A percentile compares a stretch with the other conserved stretches of the same genome.
phyloP scores from a whole-genome alignment of 2,797 vertebrate species.

The Limnodromus scolopaceus region DNA sequence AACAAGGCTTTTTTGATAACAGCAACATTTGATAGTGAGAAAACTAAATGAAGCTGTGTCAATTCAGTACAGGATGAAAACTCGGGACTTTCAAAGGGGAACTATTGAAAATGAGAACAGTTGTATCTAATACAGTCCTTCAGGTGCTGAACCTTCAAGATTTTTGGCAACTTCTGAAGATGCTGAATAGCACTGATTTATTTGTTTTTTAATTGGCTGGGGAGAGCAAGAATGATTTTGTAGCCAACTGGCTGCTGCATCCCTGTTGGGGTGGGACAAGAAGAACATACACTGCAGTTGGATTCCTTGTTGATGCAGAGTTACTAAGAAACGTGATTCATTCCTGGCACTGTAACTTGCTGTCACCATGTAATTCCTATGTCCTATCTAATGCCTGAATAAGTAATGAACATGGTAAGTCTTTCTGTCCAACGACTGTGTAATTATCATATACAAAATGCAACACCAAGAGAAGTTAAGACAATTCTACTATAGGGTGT shows the following conservation, averaged over 20 bases:
- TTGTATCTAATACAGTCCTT: background rate
- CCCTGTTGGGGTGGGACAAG: accelerated
- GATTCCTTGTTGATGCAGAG: background rate
- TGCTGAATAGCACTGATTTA: background rate
- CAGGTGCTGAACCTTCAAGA: background rate
- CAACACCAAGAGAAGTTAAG: background rate
- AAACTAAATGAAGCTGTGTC: background rate
- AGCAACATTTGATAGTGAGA: background rate
- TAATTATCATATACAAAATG: background rate
- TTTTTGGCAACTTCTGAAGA: background rate
- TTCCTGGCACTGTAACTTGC: background rate
- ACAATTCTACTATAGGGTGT: background rate
- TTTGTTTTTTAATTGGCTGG: background rate
- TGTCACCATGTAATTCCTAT: background rate
- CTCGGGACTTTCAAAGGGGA: background rate
- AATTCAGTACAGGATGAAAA: background rate
- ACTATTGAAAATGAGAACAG: background rate
- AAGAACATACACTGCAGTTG: background rate
- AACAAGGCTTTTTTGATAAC: background rate
- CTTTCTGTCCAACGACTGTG: background rate
- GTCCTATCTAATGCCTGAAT: background rate
- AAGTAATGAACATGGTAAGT: background rate
- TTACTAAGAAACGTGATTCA: background rate
- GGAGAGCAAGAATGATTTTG: background rate
- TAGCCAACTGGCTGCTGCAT: background rate